phyloP scores from a whole-genome alignment of 2,113 vertebrate genomes.

The Thalassoma bifasciatum region DNA sequence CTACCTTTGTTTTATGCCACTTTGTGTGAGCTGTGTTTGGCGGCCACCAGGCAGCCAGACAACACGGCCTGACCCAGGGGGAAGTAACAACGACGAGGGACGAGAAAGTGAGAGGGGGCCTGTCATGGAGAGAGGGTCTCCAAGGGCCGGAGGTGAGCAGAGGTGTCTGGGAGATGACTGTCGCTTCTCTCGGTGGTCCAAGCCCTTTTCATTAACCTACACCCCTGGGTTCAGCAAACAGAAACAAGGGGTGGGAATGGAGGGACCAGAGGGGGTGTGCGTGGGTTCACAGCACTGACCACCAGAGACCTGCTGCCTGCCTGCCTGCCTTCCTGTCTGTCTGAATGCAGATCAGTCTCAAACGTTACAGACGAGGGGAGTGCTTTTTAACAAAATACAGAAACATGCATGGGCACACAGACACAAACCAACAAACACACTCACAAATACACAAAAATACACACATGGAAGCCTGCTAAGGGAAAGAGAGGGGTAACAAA shows the following conservation, averaged over 20 bases:
- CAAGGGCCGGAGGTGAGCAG: slow-evolving; percentile 73
- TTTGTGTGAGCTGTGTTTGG: slow-evolving; percentile 74
- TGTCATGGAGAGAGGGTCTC: slow-evolving; percentile 73
- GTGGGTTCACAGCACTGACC: slow-evolving; percentile 60
- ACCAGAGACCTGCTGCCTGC: slow-evolving; percentile 69
- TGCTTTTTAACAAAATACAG: slow-evolving; percentile 70
- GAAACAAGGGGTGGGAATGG: slow-evolving; percentile 50
- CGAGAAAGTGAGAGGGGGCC: slow-evolving; percentile 71
- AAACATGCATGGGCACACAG: slow-evolving; percentile 32
- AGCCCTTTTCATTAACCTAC: slow-evolving; percentile 76
- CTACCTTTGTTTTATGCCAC: slow-evolving; percentile 75
- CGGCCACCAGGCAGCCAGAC: slow-evolving; percentile 78
- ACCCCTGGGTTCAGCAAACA: slow-evolving; percentile 70
- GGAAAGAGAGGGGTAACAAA: slow-evolving; percentile 84
- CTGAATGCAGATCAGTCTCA: slow-evolving; percentile 85
- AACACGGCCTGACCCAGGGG: slow-evolving; percentile 79
- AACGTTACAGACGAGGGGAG: slow-evolving; percentile 81
- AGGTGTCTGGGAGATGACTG: slow-evolving; percentile 71
- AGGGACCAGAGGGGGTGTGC: slow-evolving; percentile 29
- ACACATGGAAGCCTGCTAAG: slow-evolving; percentile 52
- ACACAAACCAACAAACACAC: slow-evolving; percentile 37
- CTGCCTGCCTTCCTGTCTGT: slow-evolving; percentile 64
- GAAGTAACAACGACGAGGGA: slow-evolving; percentile 79
- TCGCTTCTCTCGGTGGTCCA: slow-evolving; percentile 67
- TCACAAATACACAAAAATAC: slow-evolving; percentile 57